Evolutionary conservation across 2,113 vertebrate species (phyloP), one percentile per base, ranked within the genome.

Genomic region (Speoplatyrhinus poulsoni): DNA sequence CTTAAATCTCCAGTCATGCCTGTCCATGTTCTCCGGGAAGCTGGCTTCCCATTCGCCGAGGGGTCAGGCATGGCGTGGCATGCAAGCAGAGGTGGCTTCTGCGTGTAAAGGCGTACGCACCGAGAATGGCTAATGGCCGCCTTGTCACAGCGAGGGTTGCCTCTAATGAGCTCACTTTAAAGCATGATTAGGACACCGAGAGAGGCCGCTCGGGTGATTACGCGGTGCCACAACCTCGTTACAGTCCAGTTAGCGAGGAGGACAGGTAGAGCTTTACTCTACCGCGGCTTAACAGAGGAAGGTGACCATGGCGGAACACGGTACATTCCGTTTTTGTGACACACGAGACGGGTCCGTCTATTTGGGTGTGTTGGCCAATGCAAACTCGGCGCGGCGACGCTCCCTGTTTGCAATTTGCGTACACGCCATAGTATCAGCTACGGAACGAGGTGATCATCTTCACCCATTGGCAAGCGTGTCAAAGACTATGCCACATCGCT

Each of bases 151-250:
- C 6, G 12, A 68, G 72, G 78, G 58, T 62, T 54, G 16, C 36
- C 11, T 0, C 60, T 85, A 85, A 84, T 80, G 79, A 80, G 80
- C 65, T 80, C 76, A 69, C 78, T 79, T 71, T 72, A 69, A 65
- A 69, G 67, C 53, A 16, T 65, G 67, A 81, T 73, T 68, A 69
- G 69, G 77, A 62, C 56, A 47, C 32, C 48, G 60, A 75, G 46
- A 72, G 76, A 65, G 48, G 41, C 1, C 17, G 3, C 61, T 9
- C 17, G 26, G 6, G 56, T 65, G 77, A 78, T 69, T 75, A 62
- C 46, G 33, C 49, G 10, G 19, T 64, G 69, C 67, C 54, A 62
- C 60, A 61, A 68, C 72, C 64, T 65, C 60, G 56, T 63, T 61
- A 41, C 58, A 47, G 32, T 41, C 33, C 26, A 53, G 50, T 17